A percentile compares a stretch with the other conserved stretches of the same genome.
phyloP scores from a whole-genome alignment of 1,140 invertebrate species.

The Schlechtendalia chinensis region DNA sequence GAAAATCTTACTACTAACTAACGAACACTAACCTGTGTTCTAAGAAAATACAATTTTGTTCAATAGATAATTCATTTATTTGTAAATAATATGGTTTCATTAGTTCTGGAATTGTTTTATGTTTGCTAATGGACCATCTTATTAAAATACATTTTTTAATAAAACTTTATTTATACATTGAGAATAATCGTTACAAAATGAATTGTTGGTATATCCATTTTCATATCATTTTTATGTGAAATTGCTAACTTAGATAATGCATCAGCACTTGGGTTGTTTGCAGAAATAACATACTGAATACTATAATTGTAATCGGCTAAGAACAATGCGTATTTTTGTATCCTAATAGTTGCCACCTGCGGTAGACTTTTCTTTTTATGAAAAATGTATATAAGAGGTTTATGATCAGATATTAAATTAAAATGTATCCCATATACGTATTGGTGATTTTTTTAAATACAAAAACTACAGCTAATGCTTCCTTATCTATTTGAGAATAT shows the following conservation, averaged over 20 bases:
- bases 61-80: constrained; percentile 52
- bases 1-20: constrained; percentile 52
- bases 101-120: background rate
- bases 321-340: constrained; percentile 39
- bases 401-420: constrained; percentile 41
- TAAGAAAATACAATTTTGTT: constrained; percentile 52
- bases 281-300: constrained; percentile 40
- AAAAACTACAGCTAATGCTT: constrained; percentile 58
- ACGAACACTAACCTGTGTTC: constrained; percentile 54
- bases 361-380: constrained; percentile 54
- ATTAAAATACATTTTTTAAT: constrained; percentile 28
- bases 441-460: constrained; percentile 57
- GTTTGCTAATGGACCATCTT: background rate
- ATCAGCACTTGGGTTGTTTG: constrained; percentile 35
- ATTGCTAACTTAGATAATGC: constrained; percentile 40
- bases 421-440: constrained; percentile 48
- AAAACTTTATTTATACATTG: constrained; percentile 11
- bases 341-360: constrained; percentile 12
- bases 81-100: constrained; percentile 25
- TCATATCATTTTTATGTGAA: background rate
- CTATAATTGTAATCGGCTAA: constrained; percentile 43
- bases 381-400: constrained; percentile 48
- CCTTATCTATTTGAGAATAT: constrained; percentile 58
- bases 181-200: constrained; percentile 9
- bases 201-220: constrained; percentile 38